Evolutionary conservation across 2,888 invertebrate species (phyloP).

Genomic region (Caradrina clavipalpis): DNA sequence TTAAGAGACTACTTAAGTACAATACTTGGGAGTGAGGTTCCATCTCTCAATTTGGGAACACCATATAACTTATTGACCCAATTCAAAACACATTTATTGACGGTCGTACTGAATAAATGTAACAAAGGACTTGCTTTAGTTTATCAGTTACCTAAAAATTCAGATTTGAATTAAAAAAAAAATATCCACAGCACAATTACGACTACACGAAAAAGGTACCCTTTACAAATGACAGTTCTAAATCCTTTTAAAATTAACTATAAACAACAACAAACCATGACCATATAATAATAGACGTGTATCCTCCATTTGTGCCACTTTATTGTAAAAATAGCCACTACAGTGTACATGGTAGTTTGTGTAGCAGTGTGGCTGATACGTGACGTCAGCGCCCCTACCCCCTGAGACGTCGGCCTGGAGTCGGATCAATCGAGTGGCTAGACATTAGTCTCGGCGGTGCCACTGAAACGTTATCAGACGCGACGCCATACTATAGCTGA

Average conservation of each 20-base stretch:
- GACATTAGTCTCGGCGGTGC: constrained; percentile 51
- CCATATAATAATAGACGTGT: constrained; percentile 10
- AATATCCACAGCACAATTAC: constrained; percentile 8
- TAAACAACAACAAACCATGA: constrained; percentile 6
- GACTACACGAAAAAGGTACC: neutral
- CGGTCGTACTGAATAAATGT: neutral
- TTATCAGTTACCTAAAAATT: neutral
- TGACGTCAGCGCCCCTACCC: constrained; percentile 45
- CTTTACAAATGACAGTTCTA: constrained; percentile 3
- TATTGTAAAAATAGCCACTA: constrained; percentile 23
- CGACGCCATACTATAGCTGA: constrained; percentile 33
- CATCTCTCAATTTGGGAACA: neutral
- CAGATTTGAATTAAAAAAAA: neutral
- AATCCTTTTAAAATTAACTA: constrained; percentile 15
- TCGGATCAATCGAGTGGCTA: constrained; percentile 49
- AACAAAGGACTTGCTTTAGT: neutral
- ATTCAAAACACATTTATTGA: neutral
- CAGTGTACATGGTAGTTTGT: constrained; percentile 4
- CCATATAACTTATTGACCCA: neutral
- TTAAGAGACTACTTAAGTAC: constrained; percentile 2
- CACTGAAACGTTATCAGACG: constrained; percentile 20
- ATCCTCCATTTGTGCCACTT: constrained; percentile 20
- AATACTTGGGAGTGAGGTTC: neutral
- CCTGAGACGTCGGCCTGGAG: constrained; percentile 27
- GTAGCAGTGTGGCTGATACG: constrained; percentile 13